Conservation (phyloP, 64 coral and sea anemone genomes). For the Cladopsammia gracilis region DNA sequence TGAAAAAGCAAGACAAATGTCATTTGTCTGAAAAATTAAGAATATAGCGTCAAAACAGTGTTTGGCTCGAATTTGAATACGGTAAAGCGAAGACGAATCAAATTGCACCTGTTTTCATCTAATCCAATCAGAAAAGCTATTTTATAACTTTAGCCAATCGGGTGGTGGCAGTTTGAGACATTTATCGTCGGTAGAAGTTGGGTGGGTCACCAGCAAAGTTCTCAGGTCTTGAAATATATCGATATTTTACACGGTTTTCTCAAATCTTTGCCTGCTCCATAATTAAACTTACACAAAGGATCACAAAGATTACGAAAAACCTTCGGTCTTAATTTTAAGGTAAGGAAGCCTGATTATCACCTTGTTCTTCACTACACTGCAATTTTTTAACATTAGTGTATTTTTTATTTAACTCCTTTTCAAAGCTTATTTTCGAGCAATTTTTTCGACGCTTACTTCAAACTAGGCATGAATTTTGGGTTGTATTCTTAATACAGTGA, state of each 20-base stretch:
- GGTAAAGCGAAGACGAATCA: neutral
- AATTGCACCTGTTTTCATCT: neutral
- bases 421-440: too few relatives aligned
- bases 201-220: conserved; percentile 8
- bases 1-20: neutral
- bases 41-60: neutral
- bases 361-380: too few relatives aligned
- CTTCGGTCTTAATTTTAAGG: neutral
- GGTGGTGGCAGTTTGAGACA: neutral
- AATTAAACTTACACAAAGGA: too few relatives aligned
- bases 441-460: too few relatives aligned
- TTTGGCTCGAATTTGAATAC: neutral
- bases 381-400: too few relatives aligned
- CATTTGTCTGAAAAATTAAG: neutral
- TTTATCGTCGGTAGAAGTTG: neutral
- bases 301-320: neutral
- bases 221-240: neutral
- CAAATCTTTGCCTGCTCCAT: neutral
- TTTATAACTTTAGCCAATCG: conserved; percentile 13
- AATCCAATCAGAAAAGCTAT: neutral
- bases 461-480: too few relatives aligned
- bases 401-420: too few relatives aligned
- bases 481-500: too few relatives aligned
- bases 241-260: neutral
- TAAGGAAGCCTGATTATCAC: neutral